Evolutionary conservation across 2,888 invertebrate genomes (phyloP).

Genomic region (Campopleginae sp.): DNA sequence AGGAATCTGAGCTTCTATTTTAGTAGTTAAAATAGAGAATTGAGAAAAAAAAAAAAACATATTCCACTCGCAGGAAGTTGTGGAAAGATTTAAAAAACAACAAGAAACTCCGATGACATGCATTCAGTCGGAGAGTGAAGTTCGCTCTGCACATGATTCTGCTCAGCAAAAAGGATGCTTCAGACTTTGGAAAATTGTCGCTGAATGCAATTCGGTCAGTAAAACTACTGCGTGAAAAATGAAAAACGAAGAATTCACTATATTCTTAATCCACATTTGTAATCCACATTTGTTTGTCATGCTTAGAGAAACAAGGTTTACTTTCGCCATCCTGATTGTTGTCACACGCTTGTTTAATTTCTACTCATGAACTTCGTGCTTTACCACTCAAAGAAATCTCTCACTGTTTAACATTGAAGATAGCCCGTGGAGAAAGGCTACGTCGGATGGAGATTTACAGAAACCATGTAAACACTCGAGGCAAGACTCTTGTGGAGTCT

Average conservation of each 20-base stretch:
- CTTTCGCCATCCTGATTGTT: constrained; percentile 6
- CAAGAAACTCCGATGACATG: neutral
- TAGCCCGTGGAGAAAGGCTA: constrained; percentile 7
- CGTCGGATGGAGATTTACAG: constrained; percentile 33
- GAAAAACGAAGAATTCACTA: no score
- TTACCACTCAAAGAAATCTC: constrained; percentile 7
- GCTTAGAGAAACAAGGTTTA: neutral
- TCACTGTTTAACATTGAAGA: constrained; percentile 37
- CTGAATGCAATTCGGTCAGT: no score
- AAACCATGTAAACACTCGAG: constrained; percentile 51
- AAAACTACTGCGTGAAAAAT: neutral
- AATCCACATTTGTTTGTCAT: neutral
- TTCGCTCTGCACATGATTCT: neutral
- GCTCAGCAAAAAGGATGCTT: no score
- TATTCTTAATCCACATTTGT: no score
- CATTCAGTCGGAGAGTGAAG: neutral
- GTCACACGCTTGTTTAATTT: constrained; percentile 12
- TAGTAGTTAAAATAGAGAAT: neutral
- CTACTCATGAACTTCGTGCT: constrained; percentile 17
- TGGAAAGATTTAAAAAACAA: neutral
- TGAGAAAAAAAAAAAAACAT: neutral
- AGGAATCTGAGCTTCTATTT: neutral
- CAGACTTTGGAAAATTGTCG: no score
- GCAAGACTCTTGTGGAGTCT: constrained; percentile 35
- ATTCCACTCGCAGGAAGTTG: neutral